Percentiles rank a stretch among this genome's conserved stretches.
Conservation (phyloP, 2,797 vertebrate species). For the Heliangelus exortis region DNA sequence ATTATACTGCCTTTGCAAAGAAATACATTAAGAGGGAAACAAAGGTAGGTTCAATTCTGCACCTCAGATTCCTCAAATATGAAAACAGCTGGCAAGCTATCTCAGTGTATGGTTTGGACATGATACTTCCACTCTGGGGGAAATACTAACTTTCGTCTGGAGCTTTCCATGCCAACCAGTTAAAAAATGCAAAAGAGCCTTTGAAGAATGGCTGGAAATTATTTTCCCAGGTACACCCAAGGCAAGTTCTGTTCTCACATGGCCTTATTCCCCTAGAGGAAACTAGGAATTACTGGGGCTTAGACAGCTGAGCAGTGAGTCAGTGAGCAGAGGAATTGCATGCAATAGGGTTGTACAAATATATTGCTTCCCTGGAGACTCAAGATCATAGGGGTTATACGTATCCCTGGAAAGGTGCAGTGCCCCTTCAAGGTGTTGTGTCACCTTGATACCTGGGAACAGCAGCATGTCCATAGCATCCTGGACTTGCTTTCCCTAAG, state of each 20-base stretch:
- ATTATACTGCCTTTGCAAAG: conserved; percentile 48
- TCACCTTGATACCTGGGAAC: neutral
- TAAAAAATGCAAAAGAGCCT: neutral
- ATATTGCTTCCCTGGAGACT: neutral
- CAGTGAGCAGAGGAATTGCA: neutral
- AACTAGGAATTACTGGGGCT: neutral
- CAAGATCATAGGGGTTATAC: neutral
- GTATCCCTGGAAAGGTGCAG: neutral
- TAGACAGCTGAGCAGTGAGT: neutral
- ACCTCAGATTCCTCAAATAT: neutral
- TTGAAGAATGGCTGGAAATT: neutral
- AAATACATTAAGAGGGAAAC: conserved; percentile 16
- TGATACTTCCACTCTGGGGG: neutral
- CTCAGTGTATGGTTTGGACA: neutral
- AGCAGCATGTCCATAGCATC: neutral
- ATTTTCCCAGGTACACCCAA: neutral
- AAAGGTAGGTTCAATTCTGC: conserved; percentile 10
- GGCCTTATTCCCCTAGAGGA: neutral
- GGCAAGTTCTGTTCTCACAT: neutral
- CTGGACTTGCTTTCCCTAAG: neutral
- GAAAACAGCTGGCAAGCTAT: neutral
- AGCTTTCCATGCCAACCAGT: neutral
- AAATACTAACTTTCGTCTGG: neutral
- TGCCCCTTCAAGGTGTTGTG: neutral
- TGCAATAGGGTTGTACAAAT: neutral